Evolutionary conservation across 2,888 invertebrate species (phyloP), one percentile per base, ranked within the genome.

Genomic region (Lasioglossum villosulum): DNA sequence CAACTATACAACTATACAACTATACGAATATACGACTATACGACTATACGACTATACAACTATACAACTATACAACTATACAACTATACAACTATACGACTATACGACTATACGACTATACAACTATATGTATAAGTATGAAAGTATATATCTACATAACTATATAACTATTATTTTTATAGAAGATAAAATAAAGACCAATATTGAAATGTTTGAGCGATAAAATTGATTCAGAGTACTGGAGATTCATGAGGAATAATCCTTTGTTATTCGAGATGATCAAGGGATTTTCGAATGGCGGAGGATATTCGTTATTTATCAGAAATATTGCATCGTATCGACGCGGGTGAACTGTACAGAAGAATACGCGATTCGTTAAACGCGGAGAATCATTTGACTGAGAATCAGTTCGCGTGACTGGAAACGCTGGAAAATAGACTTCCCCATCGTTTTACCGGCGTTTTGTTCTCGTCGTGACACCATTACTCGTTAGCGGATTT

Each of bases 401-500:
- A 23, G 48, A 52, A 42, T 76, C 71, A 37, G n/a, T 73, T 30
- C 27, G 37, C 16, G 23, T n/a, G 12, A 63, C 30, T 48, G 77
- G 23, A 39, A 23, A 23, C 30, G 37, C 68, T 16, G 37, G 48
- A 39, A 59, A 66, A 74, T 52, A 37, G 34, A 72, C 52, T 82
- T 72, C 63, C 27, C 66, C 66, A 42, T 23, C 68, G 34, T 74
- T 75, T 68, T 42, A 39, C 48, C 66, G 48, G 48, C 39, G 52
- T 75, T 80, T 80, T 48, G 45, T 56, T 34, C 77, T 4, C 27
- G 3, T 5, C 39, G 45, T 56, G 56, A 70, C 75, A 23, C 68
- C 27, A 30, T 75, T 80, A 80, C 39, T 52, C 74, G 63, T 27
- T 39, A 59, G 34, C n/a, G 14, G 14, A 45, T 37, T 83, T 16